Evolutionary conservation across 2,888 invertebrate genomes (phyloP), one percentile per base, ranked within the genome.

Genomic region (Anorthoa munda): DNA sequence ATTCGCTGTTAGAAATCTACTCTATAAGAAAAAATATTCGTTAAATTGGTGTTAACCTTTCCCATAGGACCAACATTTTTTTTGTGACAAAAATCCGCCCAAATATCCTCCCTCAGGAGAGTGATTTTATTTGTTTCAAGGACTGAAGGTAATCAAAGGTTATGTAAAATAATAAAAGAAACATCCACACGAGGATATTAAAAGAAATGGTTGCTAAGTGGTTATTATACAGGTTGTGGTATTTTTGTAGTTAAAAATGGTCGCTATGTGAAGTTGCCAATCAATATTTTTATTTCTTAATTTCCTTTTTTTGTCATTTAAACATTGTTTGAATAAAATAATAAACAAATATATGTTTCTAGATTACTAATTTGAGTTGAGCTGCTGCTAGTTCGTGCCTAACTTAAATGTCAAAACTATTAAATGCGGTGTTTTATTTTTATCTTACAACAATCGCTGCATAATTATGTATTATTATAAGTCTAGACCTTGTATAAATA

Each of bases 401-500:
- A 31, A 23, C 4, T 2, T 31, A 69, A 75, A 69, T 77, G 51
- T 48, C 77, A 69, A 23, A 17, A 69, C 31, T 31, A 77, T 75
- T 23, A 58, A 56, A 51, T 12, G 17, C 15, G 2, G 18, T 46
- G 4, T 31, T 71, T 45, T 50, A 64, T 70, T 79, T 67, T 70
- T 45, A 59, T 70, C 58, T 66, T 11, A 26, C 15, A 67, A 70
- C 59, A 67, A 75, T 75, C 39, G 18, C 31, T 60, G 50, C 15
- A 67, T 75, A 64, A 79, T 79, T 69, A 70, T 23, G 18, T 78
- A 61, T 59, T 45, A 79, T 70, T 64, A 72, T 1, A 64, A 17
- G 53, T 71, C 50, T 60, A 64, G 26, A 75, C 60, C 67, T 79
- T 71, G 80, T 17, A 55, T 7, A 55, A 15, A 18, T 79, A 69